These are phyloP conservation scores for Barypeithes pellucidus DNA, from an alignment of 2,888 invertebrate species.

Conservation along the genomic window DNA sequence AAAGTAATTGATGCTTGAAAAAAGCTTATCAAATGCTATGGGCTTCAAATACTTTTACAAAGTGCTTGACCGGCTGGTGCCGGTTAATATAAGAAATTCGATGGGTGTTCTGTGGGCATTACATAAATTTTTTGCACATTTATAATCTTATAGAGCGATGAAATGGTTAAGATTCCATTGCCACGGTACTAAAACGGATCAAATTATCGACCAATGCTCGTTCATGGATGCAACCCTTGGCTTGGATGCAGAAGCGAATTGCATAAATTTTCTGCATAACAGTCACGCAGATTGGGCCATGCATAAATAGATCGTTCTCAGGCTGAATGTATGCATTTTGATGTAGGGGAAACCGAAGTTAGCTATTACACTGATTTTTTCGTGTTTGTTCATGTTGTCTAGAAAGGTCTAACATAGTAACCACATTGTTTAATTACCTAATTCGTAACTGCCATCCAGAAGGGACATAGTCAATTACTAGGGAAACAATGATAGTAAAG, in stretches of 20 bases:
- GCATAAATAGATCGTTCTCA: constrained; percentile 16
- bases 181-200: not conserved
- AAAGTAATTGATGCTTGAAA: too few relatives aligned
- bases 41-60: too few relatives aligned
- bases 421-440: too few relatives aligned
- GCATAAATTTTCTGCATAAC: constrained; percentile 11
- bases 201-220: constrained; percentile 9
- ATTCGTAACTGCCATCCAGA: too few relatives aligned
- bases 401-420: too few relatives aligned
- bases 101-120: not conserved
- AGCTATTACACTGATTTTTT: too few relatives aligned
- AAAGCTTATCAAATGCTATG: too few relatives aligned
- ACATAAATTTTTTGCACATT: not conserved
- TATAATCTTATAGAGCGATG: not conserved
- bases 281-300: constrained; percentile 13
- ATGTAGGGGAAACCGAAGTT: not conserved
- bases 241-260: not conserved
- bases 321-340: constrained; percentile 6
- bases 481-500: too few relatives aligned
- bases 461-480: too few relatives aligned
- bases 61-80: too few relatives aligned
- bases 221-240: constrained; percentile 4
- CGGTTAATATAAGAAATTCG: too few relatives aligned
- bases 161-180: not conserved
- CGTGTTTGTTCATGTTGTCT: too few relatives aligned